These are phyloP conservation scores for Geotrypetes seraphini DNA, from an alignment of 2,797 vertebrate species.

Conservation along the genomic window DNA sequence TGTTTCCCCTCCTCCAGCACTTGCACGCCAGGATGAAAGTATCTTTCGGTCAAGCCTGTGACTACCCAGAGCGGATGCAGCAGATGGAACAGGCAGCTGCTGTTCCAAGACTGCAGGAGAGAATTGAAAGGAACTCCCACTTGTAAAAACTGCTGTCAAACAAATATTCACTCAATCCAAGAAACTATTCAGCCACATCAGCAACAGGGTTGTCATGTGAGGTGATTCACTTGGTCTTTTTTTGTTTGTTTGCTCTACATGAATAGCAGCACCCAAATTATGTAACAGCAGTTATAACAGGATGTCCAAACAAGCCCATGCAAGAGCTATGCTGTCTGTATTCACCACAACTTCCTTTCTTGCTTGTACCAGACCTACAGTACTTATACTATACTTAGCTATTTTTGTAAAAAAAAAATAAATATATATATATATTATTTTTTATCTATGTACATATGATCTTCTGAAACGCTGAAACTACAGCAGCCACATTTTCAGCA, in stretches of 20 bases:
- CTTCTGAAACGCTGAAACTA: no score
- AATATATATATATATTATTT: no score
- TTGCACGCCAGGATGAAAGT: conserved; percentile 14
- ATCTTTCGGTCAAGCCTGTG: conserved; percentile 20
- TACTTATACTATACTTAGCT: no score
- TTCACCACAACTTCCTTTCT: no score
- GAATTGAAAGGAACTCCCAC: conserved; percentile 14
- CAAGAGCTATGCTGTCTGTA: no score
- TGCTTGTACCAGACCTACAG: no score
- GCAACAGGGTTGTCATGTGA: conserved; percentile 46
- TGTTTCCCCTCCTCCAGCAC: no score
- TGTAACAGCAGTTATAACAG: conserved; percentile 33
- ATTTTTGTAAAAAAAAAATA: no score
- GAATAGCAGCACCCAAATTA: conserved; percentile 15
- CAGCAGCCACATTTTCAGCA: no score
- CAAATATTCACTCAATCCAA: conserved; percentile 22
- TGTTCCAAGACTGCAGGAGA: conserved; percentile 17
- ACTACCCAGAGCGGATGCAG: background rate
- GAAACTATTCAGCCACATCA: conserved; percentile 40
- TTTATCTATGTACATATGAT: no score
- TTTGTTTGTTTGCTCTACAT: conserved; percentile 24
- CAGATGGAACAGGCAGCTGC: conserved; percentile 9
- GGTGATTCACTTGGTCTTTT: conserved; percentile 49
- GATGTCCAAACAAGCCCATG: conserved; percentile 3
- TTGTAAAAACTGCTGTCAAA: conserved; percentile 24